Evolutionary conservation across 2,113 vertebrate genomes (phyloP).

Genomic region (Dipodomys merriami): DNA sequence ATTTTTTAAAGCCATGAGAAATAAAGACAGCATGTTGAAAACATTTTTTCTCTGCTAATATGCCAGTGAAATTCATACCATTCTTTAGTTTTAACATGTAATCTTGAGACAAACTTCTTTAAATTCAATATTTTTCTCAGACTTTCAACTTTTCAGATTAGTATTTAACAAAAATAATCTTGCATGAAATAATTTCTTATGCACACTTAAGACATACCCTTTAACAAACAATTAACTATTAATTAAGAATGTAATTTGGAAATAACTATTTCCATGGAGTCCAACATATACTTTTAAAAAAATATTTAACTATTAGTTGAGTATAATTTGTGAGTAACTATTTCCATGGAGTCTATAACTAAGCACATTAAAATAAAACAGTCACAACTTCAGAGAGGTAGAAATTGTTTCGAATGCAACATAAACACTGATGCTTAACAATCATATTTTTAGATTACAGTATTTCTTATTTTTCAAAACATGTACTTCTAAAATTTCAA

Average conservation of each 20-base stretch:
- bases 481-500: conserved; percentile 1
- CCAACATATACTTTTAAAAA: not conserved
- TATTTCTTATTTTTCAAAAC: not conserved
- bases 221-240: conserved; percentile 9
- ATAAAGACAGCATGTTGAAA: not conserved
- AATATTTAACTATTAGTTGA: conserved; percentile 29
- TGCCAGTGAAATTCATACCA: not conserved
- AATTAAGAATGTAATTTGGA: conserved; percentile 37
- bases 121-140: not conserved
- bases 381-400: not conserved
- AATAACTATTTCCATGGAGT: conserved; percentile 1
- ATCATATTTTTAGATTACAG: not conserved
- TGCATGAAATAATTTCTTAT: conserved; percentile 12
- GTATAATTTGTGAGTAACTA: conserved; percentile 11
- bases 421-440: not conserved
- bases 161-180: conserved; percentile 12
- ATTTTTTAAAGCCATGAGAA: conserved; percentile 23
- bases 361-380: conserved; percentile 3
- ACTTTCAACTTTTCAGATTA: conserved; percentile 17
- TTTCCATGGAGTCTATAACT: conserved; percentile 23
- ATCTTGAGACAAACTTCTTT: not conserved
- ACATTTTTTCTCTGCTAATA: not conserved
- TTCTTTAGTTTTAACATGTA: conserved; percentile 25
- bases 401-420: conserved; percentile 16
- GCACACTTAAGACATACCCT: not conserved